phyloP scores from a whole-genome alignment of 2,113 vertebrate genomes.

The Colistium nudipinnis region DNA sequence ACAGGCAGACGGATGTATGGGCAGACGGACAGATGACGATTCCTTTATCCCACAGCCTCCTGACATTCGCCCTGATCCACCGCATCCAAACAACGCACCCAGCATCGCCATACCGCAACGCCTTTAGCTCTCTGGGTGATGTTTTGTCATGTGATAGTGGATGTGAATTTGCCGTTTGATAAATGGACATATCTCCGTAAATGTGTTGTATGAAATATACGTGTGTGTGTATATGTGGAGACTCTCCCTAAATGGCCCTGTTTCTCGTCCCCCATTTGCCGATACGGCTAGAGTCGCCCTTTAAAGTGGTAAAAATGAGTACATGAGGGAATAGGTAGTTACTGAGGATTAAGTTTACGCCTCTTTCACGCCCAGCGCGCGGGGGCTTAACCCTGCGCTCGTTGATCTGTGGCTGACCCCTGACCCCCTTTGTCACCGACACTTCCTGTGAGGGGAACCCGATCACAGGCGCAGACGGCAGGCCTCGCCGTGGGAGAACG shows the following conservation, averaged over 20 bases:
- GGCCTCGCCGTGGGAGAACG: slow-evolving; percentile 43
- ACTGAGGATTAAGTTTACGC: slow-evolving; percentile 15
- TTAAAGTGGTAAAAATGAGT: slow-evolving; percentile 1
- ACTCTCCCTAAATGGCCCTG: not conserved
- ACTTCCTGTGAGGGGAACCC: slow-evolving; percentile 68
- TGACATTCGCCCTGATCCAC: slow-evolving; percentile 34
- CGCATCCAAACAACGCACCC: slow-evolving; percentile 26
- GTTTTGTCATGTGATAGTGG: not conserved
- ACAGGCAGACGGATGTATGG: slow-evolving; percentile 78
- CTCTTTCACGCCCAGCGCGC: slow-evolving; percentile 14
- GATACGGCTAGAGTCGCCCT: slow-evolving; percentile 2
- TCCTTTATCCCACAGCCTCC: slow-evolving; percentile 31
- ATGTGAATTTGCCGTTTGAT: not conserved
- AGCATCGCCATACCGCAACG: slow-evolving; percentile 28
- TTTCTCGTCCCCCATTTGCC: not conserved
- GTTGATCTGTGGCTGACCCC: slow-evolving; percentile 59
- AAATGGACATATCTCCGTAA: slow-evolving; percentile 7
- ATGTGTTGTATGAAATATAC: too few species aligned
- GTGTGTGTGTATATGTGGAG: slow-evolving; percentile 11
- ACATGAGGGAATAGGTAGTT: not conserved
- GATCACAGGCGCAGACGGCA: slow-evolving; percentile 67
- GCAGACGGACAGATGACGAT: slow-evolving; percentile 75
- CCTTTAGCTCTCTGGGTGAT: not conserved
- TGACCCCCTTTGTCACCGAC: slow-evolving; percentile 56
- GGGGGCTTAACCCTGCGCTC: slow-evolving; percentile 46